Base-by-base conservation (phyloP, 2,888 invertebrate genomes). In the Sclerodermus sp. region DNA sequence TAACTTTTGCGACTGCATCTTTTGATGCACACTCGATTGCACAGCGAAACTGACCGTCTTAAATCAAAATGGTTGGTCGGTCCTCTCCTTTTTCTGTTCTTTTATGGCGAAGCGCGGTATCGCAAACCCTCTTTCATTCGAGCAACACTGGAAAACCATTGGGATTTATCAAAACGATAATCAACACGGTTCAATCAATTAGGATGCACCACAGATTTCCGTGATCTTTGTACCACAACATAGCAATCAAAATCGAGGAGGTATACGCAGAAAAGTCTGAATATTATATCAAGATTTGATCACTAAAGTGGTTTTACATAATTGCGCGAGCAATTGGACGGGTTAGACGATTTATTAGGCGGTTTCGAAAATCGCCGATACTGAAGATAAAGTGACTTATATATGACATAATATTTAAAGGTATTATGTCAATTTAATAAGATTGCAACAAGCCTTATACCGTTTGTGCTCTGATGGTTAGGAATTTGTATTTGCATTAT, bases 181-280 rank as follows among this genome's bases (percentile, higher is more conserved):
- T n/a, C n/a, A n/a, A n/a, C n/a, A n/a, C n/a, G n/a, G n/a, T n/a
- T n/a, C n/a, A n/a, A n/a, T n/a, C n/a, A 23, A 23, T 23, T 3
- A 23, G 8, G 23, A 18, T 32, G 30, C n/a, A 32, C 15, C 16
- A 41, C 23, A 17, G 14, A 12, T 13, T 13, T 13, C 13, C 32
- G 32, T 41, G 44, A 44, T 41, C 32, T 34, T 42, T 29, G 14
- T 14, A 43, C n/a, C n/a, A 15, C 30, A 16, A 13, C 29, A 14
- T 13, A 39, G 30, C 23, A 37, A 18, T 23, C 23, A 15, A 41
- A 34, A 40, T 15, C 15, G 12, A 29, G 12, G 15, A 30, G 17
- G 31, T 15, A 14, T 1, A 45, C 13, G 30, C 32, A 17, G 34
- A 10, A 17, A 18, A 18, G 10, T 41, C 29, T 40, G 29, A 23